Percentiles rank a stretch among this genome's conserved stretches.
phyloP scores from a whole-genome alignment of 2,888 invertebrate genomes.

The Lydus trimaculatus region DNA sequence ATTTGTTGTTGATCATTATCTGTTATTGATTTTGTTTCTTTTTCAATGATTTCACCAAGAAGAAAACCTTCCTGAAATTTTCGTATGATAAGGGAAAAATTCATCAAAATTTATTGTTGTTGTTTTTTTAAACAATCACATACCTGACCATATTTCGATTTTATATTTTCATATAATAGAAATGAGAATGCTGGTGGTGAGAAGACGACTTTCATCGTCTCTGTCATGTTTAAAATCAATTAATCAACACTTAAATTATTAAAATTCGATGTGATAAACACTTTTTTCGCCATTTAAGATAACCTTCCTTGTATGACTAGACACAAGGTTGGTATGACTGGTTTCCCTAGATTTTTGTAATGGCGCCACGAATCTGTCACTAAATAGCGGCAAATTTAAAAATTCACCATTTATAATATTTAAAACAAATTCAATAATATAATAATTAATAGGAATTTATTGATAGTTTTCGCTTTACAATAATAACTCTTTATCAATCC shows the following conservation, averaged over 20 bases:
- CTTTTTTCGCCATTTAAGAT: not conserved
- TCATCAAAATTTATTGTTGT: constrained; percentile 15
- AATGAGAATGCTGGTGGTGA: constrained; percentile 71
- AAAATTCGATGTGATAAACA: not conserved
- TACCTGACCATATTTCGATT: constrained; percentile 69
- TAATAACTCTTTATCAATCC: no score
- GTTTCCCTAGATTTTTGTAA: not conserved
- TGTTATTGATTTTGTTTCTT: constrained; percentile 72
- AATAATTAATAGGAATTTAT: no score
- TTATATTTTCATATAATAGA: constrained; percentile 72
- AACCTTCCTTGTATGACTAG: not conserved
- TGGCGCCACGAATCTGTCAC: not conserved
- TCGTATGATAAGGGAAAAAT: not conserved
- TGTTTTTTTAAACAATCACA: not conserved
- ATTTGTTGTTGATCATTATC: constrained; percentile 72
- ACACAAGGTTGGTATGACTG: not conserved
- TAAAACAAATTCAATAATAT: no score
- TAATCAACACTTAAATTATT: not conserved
- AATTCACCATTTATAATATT: no score
- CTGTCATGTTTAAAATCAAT: constrained; percentile 42
- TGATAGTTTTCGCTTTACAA: no score
- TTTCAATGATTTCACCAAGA: constrained; percentile 69
- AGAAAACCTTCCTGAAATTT: constrained; percentile 68
- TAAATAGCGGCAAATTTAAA: not conserved
- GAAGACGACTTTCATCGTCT: constrained; percentile 50